Evolutionary conservation across 1,140 invertebrate genomes (phyloP), one percentile per base, ranked within the genome.

Genomic region (Dolichoris vasculosae): DNA sequence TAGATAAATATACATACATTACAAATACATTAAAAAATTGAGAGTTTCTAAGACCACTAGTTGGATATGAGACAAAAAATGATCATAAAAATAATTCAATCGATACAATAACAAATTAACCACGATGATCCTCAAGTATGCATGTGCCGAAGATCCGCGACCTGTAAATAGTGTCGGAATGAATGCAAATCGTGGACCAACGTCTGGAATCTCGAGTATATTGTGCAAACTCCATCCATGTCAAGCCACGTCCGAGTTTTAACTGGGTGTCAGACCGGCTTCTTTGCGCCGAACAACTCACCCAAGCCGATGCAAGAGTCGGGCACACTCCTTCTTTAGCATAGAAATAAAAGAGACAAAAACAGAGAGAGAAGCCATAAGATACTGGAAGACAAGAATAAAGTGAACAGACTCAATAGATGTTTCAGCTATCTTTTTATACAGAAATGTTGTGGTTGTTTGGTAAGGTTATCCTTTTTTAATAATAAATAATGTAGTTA

Each of bases 171-270:
- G 20, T 63, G 32, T 23, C 2, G 13, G 63, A 79, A n/a, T 6
- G 38, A 20, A 40, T 38, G n/a, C 11, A 46, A 26, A 64, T 71
- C 30, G 32, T 20, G n/a, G 3, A 30, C 46, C 7, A 23, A 23
- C 64, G 51, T 40, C 20, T 59, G 51, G 8, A 2, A 11, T 55
- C 0, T 40, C 73, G 26, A 15, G 51, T 64, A n/a, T 75, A 84
- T 84, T 81, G 86, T 78, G 84, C 82, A 73, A 86, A 84, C 67
- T 86, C 84, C 80, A 82, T 84, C 83, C 76, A 86, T 69, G 86
- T 83, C 69, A 73, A 75, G 87, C 71, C 84, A 82, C 76, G 83
- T 85, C 83, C 82, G 85, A 87, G 88, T 89, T 87, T 83, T 87
- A 82, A 89, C 83, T 87, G 86, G 51, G 43, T 59, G 84, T 87